Evolutionary conservation across 64 coral and sea anemone species (phyloP).

Genomic region (Acropora yongei): DNA sequence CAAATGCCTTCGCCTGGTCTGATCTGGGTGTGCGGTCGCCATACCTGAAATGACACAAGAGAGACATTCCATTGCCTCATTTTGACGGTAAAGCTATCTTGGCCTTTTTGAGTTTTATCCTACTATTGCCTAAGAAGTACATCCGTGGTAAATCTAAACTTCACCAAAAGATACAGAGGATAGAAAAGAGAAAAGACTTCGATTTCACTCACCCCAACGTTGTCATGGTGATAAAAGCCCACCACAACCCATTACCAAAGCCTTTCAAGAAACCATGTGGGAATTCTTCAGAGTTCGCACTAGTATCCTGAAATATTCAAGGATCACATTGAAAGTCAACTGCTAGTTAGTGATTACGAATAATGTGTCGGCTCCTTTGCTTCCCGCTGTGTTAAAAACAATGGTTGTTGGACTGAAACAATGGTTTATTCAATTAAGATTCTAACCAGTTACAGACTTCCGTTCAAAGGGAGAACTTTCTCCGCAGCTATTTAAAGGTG

Average conservation of each 20-base stretch:
- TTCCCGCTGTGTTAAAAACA: too few species aligned
- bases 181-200: too few species aligned
- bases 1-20: slow-evolving; percentile 58
- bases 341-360: too few species aligned
- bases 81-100: neutral
- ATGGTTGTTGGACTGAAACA: too few species aligned
- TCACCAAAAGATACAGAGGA: too few species aligned
- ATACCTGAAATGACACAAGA: slow-evolving; percentile 58
- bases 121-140: too few species aligned
- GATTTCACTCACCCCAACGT: slow-evolving; percentile 48
- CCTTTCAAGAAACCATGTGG: slow-evolving; percentile 42
- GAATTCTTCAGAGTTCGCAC: slow-evolving; percentile 32
- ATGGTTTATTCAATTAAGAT: too few species aligned
- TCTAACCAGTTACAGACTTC: too few species aligned
- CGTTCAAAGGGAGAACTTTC: too few species aligned
- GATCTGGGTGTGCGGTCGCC: slow-evolving; percentile 95
- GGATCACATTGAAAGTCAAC: neutral
- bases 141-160: too few species aligned
- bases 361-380: too few species aligned
- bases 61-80: neutral
- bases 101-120: neutral
- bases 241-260: slow-evolving; percentile 52
- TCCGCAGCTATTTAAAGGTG: too few species aligned
- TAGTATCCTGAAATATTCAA: neutral
- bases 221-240: slow-evolving; percentile 72